Base-by-base conservation (phyloP, 1,140 invertebrate genomes). In the Cephus cinctus region DNA sequence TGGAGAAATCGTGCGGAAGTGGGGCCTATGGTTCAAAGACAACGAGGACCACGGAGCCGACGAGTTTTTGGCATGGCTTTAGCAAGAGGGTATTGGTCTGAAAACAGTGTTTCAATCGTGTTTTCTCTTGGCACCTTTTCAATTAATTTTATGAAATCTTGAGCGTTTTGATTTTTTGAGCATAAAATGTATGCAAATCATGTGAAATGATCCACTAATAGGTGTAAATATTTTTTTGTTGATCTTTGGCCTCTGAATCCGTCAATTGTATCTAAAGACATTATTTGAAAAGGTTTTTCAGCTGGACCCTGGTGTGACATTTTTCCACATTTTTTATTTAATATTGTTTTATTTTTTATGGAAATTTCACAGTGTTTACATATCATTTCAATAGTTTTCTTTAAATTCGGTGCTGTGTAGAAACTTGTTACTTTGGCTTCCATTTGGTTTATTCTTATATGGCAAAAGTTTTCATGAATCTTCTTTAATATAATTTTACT, bases 321-420 rank as follows among this genome's bases (percentile, higher is more conserved):
- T 36, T 59, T 22, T 5, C 57, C 66, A 54, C 52, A 62, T 52
- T 61, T 63, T 11, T 43, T 39, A 51, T 59, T 8, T 47, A 34
- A 35, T 67, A 65, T 73, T 20, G 62, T 50, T 58, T 73, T 71
- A 35, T 72, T 71, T 52, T 65, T 70, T 50, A 69, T 62, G 46
- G 69, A 71, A 3, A 67, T 51, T 22, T 61, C 54, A 50, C 58
- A 71, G 9, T 18, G 47, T 50, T 49, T 50, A 59, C 68, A 70
- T 21, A 58, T 21, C 31, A 42, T 44, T 56, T 43, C 34, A 34
- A 60, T 57, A 34, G 54, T 52, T 16, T 43, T 39, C 18, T 25
- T 50, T 25, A 61, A 20, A 40, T 61, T 52, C 42, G 52, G 50
- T 22, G 56, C 45, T 31, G 51, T 61, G 35, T 61, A 61, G 16